Percentiles rank a stretch among this genome's conserved stretches.
These are phyloP conservation scores for Boulengeromyrus knoepffleri DNA, from an alignment of 2,113 vertebrate species.

Conservation along the genomic window DNA sequence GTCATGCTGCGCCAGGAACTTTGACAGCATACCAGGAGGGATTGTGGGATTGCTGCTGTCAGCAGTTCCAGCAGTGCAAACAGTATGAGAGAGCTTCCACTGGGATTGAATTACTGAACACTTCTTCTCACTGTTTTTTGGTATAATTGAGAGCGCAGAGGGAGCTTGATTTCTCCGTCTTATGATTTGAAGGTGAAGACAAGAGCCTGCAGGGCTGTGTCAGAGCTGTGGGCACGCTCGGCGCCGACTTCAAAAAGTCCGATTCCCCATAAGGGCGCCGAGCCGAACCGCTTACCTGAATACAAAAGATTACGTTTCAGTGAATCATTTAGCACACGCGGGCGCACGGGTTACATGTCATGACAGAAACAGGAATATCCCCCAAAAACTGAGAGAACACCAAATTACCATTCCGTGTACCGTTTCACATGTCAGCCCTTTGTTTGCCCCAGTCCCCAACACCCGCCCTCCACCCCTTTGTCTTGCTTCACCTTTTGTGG, in stretches of 20 bases:
- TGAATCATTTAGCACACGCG: slow-evolving; percentile 91
- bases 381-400: slow-evolving; percentile 38
- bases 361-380: slow-evolving; percentile 65
- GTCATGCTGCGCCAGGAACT: slow-evolving; percentile 76
- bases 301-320: slow-evolving; percentile 92
- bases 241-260: slow-evolving; percentile 85
- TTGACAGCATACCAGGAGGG: slow-evolving; percentile 85
- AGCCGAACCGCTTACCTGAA: slow-evolving; percentile 91
- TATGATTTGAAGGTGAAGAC: slow-evolving; percentile 99
- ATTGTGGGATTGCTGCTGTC: slow-evolving; percentile 75
- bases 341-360: slow-evolving; percentile 76
- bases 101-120: slow-evolving; percentile 98
- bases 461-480: background rate
- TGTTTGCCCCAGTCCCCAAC: slow-evolving; percentile 13
- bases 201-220: slow-evolving; percentile 98
- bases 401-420: slow-evolving; percentile 49
- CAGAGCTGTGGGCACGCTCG: slow-evolving; percentile 92
- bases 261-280: slow-evolving; percentile 93
- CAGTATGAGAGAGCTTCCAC: slow-evolving; percentile 86
- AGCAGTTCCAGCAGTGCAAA: slow-evolving; percentile 91
- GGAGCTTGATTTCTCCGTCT: slow-evolving; percentile 98
- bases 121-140: slow-evolving; percentile 88
- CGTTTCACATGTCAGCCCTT: slow-evolving; percentile 52
- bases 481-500: slow-evolving; percentile 11
- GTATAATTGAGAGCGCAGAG: slow-evolving; percentile 99